A percentile compares a stretch with the other conserved stretches of the same genome.
These are phyloP conservation scores for Prenolepis imparis DNA, from an alignment of 2,888 invertebrate genomes.

Conservation along the genomic window DNA sequence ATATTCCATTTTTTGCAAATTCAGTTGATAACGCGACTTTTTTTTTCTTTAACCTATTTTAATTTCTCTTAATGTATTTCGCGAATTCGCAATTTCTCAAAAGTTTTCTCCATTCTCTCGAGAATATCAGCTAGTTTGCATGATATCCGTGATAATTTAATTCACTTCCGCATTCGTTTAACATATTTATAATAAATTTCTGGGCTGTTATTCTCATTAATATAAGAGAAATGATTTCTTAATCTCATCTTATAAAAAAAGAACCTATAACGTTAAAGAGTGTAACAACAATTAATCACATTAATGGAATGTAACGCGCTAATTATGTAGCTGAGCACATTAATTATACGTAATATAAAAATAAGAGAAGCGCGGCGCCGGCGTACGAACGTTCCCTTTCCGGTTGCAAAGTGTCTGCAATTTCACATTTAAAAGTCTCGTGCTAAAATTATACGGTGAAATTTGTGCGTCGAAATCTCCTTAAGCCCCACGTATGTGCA, in stretches of 20 bases:
- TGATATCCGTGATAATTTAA: constrained; percentile 15
- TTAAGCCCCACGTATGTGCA: constrained; percentile 40
- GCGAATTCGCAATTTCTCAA: neutral
- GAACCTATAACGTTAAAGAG: neutral
- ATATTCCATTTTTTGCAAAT: constrained; percentile 32
- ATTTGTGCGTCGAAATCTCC: constrained; percentile 40
- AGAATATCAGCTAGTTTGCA: neutral
- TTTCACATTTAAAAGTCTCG: constrained; percentile 14
- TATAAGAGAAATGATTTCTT: constrained; percentile 38
- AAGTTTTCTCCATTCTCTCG: neutral
- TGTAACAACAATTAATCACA: constrained; percentile 33
- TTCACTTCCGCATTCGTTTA: constrained; percentile 44
- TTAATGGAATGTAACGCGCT: constrained; percentile 40
- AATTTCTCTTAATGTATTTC: neutral
- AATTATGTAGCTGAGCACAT: constrained; percentile 26
- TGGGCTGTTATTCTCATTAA: constrained; percentile 37
- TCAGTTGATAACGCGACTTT: neutral
- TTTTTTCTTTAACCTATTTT: neutral
- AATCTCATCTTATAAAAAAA: constrained; percentile 10
- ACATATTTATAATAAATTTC: constrained; percentile 41
- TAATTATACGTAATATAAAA: constrained; percentile 41
- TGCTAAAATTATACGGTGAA: constrained; percentile 57
- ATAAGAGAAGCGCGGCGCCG: neutral
- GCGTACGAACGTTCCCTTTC: neutral
- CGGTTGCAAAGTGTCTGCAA: neutral